A percentile compares a stretch with the other conserved stretches of the same genome.
Conservation (phyloP, 2,113 vertebrate species). For the Struthio camelus region DNA sequence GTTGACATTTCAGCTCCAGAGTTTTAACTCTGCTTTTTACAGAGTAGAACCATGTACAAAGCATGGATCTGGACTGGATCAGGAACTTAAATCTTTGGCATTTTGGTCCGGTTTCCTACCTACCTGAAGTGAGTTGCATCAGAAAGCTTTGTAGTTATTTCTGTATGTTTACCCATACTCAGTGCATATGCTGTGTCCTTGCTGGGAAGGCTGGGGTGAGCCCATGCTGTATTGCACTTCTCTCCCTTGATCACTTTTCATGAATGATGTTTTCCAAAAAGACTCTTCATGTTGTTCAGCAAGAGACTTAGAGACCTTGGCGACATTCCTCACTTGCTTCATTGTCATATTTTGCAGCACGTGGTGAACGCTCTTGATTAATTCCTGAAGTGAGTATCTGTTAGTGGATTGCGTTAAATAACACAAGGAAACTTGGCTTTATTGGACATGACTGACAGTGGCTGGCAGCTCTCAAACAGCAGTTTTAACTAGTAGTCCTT, state of each 20-base stretch:
- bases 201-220: background rate
- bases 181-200: background rate
- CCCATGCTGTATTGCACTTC: background rate
- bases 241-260: background rate
- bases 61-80: background rate
- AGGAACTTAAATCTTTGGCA: background rate
- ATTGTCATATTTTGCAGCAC: background rate
- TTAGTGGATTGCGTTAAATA: background rate
- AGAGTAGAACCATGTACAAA: background rate
- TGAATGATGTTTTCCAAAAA: background rate
- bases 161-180: background rate
- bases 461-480: background rate
- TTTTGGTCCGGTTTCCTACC: background rate
- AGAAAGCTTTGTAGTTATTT: background rate
- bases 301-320: background rate
- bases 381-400: background rate
- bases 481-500: background rate
- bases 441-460: background rate
- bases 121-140: background rate
- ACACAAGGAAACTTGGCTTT: background rate
- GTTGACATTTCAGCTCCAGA: background rate
- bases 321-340: background rate
- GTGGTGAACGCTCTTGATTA: background rate
- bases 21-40: background rate
- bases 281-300: background rate